A percentile compares a stretch with the other conserved stretches of the same genome.
Evolutionary conservation across 1,140 invertebrate genomes (phyloP).

Genomic region (Globodera rostochiensis): DNA sequence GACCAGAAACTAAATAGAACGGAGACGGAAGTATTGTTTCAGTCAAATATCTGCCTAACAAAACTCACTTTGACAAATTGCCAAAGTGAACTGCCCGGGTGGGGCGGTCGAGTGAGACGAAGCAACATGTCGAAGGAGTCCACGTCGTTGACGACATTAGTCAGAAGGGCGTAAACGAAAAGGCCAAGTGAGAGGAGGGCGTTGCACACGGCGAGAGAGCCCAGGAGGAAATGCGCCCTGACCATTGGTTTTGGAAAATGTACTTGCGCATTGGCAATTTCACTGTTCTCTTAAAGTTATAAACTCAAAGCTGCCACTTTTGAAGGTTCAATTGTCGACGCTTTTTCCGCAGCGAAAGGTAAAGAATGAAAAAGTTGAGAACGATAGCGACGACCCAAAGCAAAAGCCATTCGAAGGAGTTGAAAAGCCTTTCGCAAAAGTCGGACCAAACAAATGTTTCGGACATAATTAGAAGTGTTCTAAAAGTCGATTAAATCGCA

Average conservation of each 20-base stretch:
- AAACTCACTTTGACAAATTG: constrained; percentile 42
- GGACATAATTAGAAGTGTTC: constrained; percentile 6
- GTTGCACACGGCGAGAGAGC: constrained; percentile 46
- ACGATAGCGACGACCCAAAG: constrained; percentile 15
- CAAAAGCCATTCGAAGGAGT: neutral
- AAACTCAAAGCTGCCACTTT: neutral
- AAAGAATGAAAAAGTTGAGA: constrained; percentile 13
- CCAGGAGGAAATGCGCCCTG: constrained; percentile 45
- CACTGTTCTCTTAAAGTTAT: too few relatives aligned
- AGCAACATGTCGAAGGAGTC: constrained; percentile 47
- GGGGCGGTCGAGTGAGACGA: constrained; percentile 28
- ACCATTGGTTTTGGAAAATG: neutral
- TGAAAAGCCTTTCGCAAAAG: neutral
- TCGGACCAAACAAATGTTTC: constrained; percentile 8
- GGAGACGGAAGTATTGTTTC: neutral
- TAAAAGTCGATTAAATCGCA: constrained; percentile 18
- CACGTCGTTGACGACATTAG: constrained; percentile 51
- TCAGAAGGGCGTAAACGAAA: constrained; percentile 46
- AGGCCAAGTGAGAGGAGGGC: constrained; percentile 38
- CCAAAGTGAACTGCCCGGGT: constrained; percentile 34
- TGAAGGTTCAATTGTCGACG: neutral
- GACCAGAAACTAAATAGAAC: constrained; percentile 40
- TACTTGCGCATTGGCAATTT: neutral
- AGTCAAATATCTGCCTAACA: neutral
- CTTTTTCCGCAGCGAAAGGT: constrained; percentile 3